Percentiles rank a stretch among this genome's conserved stretches.
phyloP scores from a whole-genome alignment of 2,113 vertebrate genomes.

The Muntiacus muntjak region DNA sequence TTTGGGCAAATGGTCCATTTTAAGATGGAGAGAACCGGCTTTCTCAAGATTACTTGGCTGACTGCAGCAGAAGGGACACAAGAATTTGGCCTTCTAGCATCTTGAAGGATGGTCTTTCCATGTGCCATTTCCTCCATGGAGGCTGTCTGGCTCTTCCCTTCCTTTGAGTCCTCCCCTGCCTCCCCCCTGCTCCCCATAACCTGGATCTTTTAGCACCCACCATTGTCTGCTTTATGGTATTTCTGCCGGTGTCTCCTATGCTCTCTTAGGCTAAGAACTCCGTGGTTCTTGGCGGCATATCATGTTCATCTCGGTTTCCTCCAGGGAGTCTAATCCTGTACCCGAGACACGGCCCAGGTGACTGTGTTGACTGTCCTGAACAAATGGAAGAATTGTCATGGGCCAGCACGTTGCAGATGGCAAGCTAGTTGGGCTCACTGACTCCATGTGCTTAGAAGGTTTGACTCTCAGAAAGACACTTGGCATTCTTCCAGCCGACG shows the following conservation, averaged over 20 bases:
- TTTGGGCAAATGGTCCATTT: neutral
- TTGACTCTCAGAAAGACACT: neutral
- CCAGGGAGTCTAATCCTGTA: neutral
- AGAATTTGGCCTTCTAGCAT: neutral
- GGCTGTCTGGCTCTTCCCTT: neutral
- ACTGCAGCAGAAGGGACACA: neutral
- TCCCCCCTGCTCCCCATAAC: too few species aligned
- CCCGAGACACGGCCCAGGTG: neutral
- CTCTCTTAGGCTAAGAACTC: neutral
- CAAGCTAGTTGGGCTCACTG: neutral
- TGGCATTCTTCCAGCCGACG: neutral
- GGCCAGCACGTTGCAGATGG: neutral
- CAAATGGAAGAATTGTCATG: neutral
- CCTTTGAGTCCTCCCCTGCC: neutral
- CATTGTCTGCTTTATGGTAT: accelerated
- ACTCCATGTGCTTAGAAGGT: neutral
- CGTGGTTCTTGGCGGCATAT: neutral
- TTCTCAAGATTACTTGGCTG: neutral
- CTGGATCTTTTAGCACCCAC: neutral
- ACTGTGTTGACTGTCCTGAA: neutral
- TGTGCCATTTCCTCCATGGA: neutral
- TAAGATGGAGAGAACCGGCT: neutral
- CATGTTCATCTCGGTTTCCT: neutral
- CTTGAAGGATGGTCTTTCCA: neutral
- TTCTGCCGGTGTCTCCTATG: neutral